Evolutionary conservation across 2,888 invertebrate species (phyloP).

Genomic region (Laothoe populi): DNA sequence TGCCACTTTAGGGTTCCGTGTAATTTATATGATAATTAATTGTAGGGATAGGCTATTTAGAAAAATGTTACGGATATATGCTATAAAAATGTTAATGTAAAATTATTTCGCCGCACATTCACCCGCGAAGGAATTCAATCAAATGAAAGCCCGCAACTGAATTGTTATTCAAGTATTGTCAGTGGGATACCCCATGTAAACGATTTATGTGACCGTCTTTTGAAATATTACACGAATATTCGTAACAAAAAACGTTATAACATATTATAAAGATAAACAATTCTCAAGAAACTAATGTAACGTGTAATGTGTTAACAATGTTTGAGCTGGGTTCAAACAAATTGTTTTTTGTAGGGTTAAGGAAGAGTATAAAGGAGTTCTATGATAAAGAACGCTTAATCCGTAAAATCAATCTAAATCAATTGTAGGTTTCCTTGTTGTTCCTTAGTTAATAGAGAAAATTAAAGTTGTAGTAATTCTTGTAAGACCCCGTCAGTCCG

Average conservation of each 20-base stretch:
- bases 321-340: background rate
- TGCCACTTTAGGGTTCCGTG: background rate
- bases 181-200: conserved; percentile 15
- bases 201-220: conserved; percentile 21
- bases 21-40: conserved; percentile 20
- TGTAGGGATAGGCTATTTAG: conserved; percentile 11
- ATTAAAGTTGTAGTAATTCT: too few species aligned
- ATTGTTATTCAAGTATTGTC: conserved; percentile 35
- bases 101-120: conserved; percentile 17
- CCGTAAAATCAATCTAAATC: too few species aligned
- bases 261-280: background rate
- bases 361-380: too few species aligned
- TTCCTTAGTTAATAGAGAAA: too few species aligned
- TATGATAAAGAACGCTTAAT: too few species aligned
- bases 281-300: background rate
- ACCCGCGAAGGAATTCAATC: conserved; percentile 32
- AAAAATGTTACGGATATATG: conserved; percentile 23
- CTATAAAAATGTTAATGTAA: conserved; percentile 30
- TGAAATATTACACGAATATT: background rate
- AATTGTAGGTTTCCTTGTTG: too few species aligned
- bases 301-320: background rate
- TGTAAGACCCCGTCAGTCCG: too few species aligned
- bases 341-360: too few species aligned
- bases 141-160: conserved; percentile 31
- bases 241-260: background rate